These are phyloP conservation scores for Lepidochitona cinerea DNA, from an alignment of 2,888 invertebrate species.

Conservation along the genomic window DNA sequence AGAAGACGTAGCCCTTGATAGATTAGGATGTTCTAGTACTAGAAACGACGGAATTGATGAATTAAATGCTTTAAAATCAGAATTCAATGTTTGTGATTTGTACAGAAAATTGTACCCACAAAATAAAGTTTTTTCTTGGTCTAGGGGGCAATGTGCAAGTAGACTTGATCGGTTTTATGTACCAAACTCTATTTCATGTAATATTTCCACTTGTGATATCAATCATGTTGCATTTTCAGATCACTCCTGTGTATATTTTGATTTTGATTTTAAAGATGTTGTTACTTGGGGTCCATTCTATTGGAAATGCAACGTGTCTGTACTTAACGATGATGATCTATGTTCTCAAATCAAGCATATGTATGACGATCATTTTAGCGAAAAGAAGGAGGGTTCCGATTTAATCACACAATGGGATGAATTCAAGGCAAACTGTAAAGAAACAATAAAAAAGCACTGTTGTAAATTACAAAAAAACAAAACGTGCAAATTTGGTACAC, in stretches of 20 bases:
- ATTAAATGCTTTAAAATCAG: constrained; percentile 13
- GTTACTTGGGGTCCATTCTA: background rate
- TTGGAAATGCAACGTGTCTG: background rate
- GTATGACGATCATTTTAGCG: background rate
- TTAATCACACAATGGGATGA: background rate
- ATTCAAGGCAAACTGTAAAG: background rate
- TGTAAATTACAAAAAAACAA: background rate
- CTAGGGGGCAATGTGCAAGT: background rate
- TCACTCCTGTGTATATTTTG: background rate
- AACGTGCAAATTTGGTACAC: background rate
- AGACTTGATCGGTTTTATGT: background rate
- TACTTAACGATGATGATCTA: background rate
- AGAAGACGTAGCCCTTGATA: constrained; percentile 13
- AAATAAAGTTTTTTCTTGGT: background rate
- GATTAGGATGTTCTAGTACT: constrained; percentile 18
- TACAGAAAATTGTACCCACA: constrained; percentile 17
- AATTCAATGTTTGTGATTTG: constrained; percentile 17
- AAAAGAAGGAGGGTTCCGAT: background rate
- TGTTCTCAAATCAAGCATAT: background rate
- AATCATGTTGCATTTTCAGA: background rate
- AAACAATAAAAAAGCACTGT: background rate
- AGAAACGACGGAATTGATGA: constrained; percentile 7
- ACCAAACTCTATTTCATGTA: background rate
- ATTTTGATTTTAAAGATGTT: background rate
- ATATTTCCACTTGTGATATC: background rate